These are phyloP conservation scores for Drosophila trichaetosa DNA, from an alignment of 2,888 invertebrate species.

Conservation along the genomic window DNA sequence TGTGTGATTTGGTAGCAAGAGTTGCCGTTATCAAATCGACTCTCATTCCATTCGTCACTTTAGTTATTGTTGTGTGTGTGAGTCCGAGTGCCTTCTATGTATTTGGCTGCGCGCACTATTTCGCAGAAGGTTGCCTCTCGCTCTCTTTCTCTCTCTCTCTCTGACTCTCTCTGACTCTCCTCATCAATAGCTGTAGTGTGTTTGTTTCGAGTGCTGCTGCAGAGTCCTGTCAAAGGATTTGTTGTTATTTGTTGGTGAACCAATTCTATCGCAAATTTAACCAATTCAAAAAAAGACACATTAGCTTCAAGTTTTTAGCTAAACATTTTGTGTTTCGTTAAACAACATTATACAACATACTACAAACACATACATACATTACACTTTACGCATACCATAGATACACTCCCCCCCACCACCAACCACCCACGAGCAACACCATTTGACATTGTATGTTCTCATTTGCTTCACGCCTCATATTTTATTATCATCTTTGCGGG, in stretches of 20 bases:
- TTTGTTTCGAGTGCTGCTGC: slow-evolving; percentile 51
- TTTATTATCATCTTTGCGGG: slow-evolving; percentile 41
- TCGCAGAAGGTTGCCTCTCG: slow-evolving; percentile 49
- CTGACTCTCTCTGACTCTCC: neutral
- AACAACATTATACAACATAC: slow-evolving; percentile 10
- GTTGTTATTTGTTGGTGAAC: slow-evolving; percentile 46
- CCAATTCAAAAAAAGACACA: slow-evolving; percentile 22
- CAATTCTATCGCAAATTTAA: slow-evolving; percentile 49
- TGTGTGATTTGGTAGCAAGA: slow-evolving; percentile 21
- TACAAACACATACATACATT: slow-evolving; percentile 17
- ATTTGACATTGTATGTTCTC: slow-evolving; percentile 48
- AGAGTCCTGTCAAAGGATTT: slow-evolving; percentile 54
- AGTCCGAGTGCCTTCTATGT: slow-evolving; percentile 10
- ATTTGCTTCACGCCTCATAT: slow-evolving; percentile 43
- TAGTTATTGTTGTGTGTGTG: slow-evolving; percentile 12
- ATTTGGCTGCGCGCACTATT: slow-evolving; percentile 30
- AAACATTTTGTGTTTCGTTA: slow-evolving; percentile 46
- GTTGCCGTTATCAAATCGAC: slow-evolving; percentile 12
- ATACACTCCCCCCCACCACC: neutral
- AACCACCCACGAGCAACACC: neutral
- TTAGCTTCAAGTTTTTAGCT: slow-evolving; percentile 31
- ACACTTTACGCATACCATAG: slow-evolving; percentile 9
- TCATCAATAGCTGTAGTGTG: slow-evolving; percentile 54
- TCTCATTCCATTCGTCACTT: slow-evolving; percentile 11
- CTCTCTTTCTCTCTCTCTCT: slow-evolving; percentile 12